phyloP scores from a whole-genome alignment of 2,888 invertebrate species.

The Neoascia interrupta region DNA sequence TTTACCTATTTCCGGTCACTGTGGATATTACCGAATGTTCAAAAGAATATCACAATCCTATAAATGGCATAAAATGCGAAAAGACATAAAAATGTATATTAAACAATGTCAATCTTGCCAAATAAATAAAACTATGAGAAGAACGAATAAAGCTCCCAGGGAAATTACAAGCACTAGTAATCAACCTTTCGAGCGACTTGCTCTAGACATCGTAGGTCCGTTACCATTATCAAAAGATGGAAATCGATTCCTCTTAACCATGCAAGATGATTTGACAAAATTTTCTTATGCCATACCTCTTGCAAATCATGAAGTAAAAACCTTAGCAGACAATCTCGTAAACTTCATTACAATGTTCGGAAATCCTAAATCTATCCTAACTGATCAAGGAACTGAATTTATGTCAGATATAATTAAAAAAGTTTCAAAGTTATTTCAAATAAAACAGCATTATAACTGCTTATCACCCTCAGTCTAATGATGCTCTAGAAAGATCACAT shows the following conservation, averaged over 20 bases:
- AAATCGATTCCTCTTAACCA: no score
- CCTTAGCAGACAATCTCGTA: not conserved
- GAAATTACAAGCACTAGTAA: not conserved
- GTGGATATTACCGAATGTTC: not conserved
- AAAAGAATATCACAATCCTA: not conserved
- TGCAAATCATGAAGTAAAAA: not conserved
- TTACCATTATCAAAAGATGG: no score
- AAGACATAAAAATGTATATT: not conserved
- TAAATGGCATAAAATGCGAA: not conserved
- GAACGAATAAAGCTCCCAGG: not conserved
- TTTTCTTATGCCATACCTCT: not conserved
- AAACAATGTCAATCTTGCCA: not conserved
- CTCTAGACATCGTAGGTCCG: not conserved
- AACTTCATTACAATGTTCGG: not conserved
- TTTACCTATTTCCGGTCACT: not conserved
- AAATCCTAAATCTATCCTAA: not conserved
- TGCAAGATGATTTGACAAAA: not conserved
- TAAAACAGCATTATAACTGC: not conserved
- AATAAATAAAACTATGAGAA: not conserved
- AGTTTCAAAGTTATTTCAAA: not conserved
- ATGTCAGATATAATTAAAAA: not conserved
- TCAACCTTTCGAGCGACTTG: not conserved
- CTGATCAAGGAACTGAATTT: not conserved
- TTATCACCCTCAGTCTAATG: not conserved
- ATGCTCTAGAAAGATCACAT: not conserved